Conservation (phyloP, 1,140 invertebrate species). For the Drosophila serrata region DNA sequence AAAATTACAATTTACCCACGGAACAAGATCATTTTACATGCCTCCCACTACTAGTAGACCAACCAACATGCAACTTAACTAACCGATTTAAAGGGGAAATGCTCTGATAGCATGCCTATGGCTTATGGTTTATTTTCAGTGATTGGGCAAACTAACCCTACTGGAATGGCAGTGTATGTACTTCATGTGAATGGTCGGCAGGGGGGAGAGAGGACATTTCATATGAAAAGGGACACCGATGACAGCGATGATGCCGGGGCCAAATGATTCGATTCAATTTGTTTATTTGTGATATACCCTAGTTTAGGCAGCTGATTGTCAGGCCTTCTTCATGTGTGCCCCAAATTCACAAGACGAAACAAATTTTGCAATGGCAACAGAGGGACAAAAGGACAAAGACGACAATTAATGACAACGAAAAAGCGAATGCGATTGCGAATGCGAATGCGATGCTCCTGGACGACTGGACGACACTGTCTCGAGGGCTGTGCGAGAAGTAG, state of each 20-base stretch:
- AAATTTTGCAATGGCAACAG: conserved; percentile 13
- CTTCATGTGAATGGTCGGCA: neutral
- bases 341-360: conserved; percentile 15
- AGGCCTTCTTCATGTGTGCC: conserved; percentile 16
- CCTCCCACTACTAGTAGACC: conserved; percentile 10
- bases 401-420: conserved; percentile 5
- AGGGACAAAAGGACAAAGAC: conserved; percentile 4
- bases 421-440: conserved; percentile 8
- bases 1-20: neutral
- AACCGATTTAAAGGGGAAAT: neutral
- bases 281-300: conserved; percentile 4
- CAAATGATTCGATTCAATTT: conserved; percentile 5
- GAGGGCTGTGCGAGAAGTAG: conserved; percentile 19
- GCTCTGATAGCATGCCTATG: neutral
- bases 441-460: conserved; percentile 18
- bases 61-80: conserved; percentile 6
- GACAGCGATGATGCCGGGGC: conserved; percentile 1
- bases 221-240: conserved; percentile 5
- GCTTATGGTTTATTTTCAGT: conserved; percentile 1
- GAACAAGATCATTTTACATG: conserved; percentile 9
- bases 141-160: neutral
- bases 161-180: neutral
- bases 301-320: conserved; percentile 2
- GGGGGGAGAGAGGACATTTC: neutral
- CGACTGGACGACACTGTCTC: conserved; percentile 16